Evolutionary conservation across 2,888 invertebrate species (phyloP).

Genomic region (Stenoptilia bipunctidactyla): DNA sequence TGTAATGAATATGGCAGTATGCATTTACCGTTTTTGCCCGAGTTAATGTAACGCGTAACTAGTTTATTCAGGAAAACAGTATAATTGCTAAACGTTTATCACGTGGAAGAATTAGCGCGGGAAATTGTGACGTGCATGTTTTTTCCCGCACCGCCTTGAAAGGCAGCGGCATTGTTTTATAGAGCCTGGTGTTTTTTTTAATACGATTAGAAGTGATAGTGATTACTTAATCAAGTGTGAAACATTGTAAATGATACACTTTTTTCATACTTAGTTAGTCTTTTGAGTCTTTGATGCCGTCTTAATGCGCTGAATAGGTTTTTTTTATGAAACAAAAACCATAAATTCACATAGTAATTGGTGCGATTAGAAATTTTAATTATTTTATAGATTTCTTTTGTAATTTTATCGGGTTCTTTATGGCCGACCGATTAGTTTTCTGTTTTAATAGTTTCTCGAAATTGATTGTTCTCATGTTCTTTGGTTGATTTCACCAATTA

Average conservation of each 20-base stretch:
- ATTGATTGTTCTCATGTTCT: conserved; percentile 62
- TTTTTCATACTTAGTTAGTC: conserved; percentile 11
- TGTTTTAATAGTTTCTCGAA: conserved; percentile 50
- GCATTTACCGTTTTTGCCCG: no score
- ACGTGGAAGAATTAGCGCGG: no score
- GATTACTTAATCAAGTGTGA: no score
- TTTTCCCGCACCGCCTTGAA: no score
- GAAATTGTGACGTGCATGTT: no score
- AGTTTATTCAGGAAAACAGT: no score
- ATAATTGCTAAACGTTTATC: no score
- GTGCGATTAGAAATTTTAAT: conserved; percentile 61
- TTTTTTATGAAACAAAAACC: conserved; percentile 36
- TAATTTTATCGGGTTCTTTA: conserved; percentile 59
- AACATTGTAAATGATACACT: conserved; percentile 5
- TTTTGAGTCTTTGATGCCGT: conserved; percentile 11
- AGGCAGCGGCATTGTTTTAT: no score
- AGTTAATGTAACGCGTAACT: background rate
- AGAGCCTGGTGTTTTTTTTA: no score
- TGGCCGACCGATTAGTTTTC: conserved; percentile 50
- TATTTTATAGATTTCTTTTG: conserved; percentile 67
- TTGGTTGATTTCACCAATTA: conserved; percentile 56
- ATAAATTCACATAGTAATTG: conserved; percentile 60
- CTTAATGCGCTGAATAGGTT: conserved; percentile 10
- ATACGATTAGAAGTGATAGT: no score
- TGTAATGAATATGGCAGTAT: no score